Evolutionary conservation across 2,888 invertebrate genomes (phyloP), one percentile per base, ranked within the genome.

Genomic region (Conomelus anceps): DNA sequence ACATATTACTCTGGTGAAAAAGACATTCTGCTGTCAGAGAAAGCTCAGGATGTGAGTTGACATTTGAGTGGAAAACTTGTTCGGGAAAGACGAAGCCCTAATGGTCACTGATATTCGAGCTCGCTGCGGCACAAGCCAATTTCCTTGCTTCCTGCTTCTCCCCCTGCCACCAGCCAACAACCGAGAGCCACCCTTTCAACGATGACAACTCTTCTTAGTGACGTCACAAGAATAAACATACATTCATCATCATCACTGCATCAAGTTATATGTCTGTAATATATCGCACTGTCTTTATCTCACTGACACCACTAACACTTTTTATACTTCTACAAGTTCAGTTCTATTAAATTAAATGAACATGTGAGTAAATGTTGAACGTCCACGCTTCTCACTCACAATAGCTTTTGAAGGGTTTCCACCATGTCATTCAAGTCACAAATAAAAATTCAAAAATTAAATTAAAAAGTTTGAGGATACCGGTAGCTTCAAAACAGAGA

Each of bases 171-270:
- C 63, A n/a, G n/a, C n/a, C n/a, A n/a, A n/a, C n/a, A n/a, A n/a
- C n/a, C 34, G 17, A 1, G 1, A 63, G 11, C 63, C n/a, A 63
- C 63, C n/a, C 63, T n/a, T n/a, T n/a, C 63, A 13, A 3, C 63
- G 63, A 63, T 63, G 63, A 63, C 63, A 63, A 63, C 63, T 63
- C 63, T 63, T 63, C 63, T n/a, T 41, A 29, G 63, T 84, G 89
- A 88, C 89, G 89, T 87, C 90, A 90, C 88, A 87, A 26, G 0
- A 86, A 85, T 88, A 90, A 90, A 90, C 90, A 90, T 85, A 90
- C 90, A 90, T 90, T 90, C 89, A 90, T 90, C 90, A 90, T 90
- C 89, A 88, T 89, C 90, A 89, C 84, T 34, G 84, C 41, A 34
- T 34, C 22, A n/a, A 84, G 7, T 88, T 26, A 86, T 89, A 86